Evolutionary conservation across 53 echinoderm and acorn worm genomes (phyloP), one percentile per base, ranked within the genome.

Genomic region (Actinopyga echinites): DNA sequence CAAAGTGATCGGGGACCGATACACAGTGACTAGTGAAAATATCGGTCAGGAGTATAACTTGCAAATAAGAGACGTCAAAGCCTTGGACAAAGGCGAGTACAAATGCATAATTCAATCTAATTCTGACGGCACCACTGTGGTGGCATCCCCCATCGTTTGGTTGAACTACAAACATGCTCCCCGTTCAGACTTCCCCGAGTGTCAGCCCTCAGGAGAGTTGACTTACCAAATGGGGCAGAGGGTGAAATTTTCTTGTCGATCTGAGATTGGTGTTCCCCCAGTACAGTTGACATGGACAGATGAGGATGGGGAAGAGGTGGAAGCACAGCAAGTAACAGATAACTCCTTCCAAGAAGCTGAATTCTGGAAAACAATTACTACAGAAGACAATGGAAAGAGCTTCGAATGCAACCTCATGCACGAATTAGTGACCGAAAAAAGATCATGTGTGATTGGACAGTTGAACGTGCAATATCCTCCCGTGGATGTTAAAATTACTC

Each of bases 381-480:
- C 13, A 21, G 74, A 57, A 15, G 91, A 91, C 66, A 79, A 91
- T 69, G 57, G 82, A 3, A 64, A 29, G 44, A 49, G 8, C 4
- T 85, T 91, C 43, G n/a, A 67, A 6, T 91, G 91, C 49, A 78
- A 66, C 8, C 59, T 89, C 32, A 89, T 45, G 17, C 89, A 89
- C 34, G 84, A 85, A 26, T 68, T 88, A 30, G 17, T 80, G 11
- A 52, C 43, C 13, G 65, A 81, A 40, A 79, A 84, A 31, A 68
- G 74, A 19, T 75, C 77, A 0, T 91, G 91, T n/a, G 43, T 31
- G 11, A 64, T 91, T 1, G 91, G 85, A 35, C 81, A 80, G 30
- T 43, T 91, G 8, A 85, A 87, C 75, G 87, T 91, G 0, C 44
- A 79, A 44, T 91, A 79, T 66, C 87, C 91, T 25, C 91, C 91